Evolutionary conservation across 2,113 vertebrate genomes (phyloP).

Genomic region (Tringa solitaria): DNA sequence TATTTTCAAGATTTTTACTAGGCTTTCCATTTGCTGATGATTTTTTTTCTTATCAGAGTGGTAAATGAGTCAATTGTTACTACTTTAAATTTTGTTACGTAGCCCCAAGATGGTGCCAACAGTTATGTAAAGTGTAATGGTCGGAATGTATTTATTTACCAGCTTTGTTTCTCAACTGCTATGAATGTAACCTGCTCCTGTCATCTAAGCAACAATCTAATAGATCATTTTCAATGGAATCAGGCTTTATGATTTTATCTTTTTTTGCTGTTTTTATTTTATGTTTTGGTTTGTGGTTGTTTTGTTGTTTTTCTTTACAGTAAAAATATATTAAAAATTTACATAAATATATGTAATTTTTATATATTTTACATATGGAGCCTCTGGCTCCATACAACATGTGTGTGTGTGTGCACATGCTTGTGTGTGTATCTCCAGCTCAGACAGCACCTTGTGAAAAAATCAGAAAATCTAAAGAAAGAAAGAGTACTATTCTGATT

Average conservation of each 20-base stretch:
- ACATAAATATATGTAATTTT: too few relatives aligned
- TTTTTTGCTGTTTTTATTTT: background rate
- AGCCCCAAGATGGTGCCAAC: background rate
- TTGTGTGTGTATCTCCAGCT: background rate
- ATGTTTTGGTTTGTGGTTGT: too few relatives aligned
- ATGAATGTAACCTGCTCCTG: background rate
- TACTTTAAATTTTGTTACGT: background rate
- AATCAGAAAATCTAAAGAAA: background rate
- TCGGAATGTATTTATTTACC: background rate
- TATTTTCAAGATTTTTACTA: background rate
- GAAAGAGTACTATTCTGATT: background rate
- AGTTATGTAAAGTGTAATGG: background rate
- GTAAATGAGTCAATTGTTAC: background rate
- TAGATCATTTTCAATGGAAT: background rate
- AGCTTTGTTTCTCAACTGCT: background rate
- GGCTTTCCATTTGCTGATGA: background rate
- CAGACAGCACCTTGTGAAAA: background rate
- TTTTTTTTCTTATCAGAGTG: background rate
- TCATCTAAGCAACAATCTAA: background rate
- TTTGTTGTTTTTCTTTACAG: background rate
- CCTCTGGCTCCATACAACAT: background rate
- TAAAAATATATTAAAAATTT: background rate
- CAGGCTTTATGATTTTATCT: background rate
- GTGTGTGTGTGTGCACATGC: rapidly evolving
- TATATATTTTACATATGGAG: too few relatives aligned